Evolutionary conservation across 2,888 invertebrate genomes (phyloP).

Genomic region (Alentia gelatinosa): DNA sequence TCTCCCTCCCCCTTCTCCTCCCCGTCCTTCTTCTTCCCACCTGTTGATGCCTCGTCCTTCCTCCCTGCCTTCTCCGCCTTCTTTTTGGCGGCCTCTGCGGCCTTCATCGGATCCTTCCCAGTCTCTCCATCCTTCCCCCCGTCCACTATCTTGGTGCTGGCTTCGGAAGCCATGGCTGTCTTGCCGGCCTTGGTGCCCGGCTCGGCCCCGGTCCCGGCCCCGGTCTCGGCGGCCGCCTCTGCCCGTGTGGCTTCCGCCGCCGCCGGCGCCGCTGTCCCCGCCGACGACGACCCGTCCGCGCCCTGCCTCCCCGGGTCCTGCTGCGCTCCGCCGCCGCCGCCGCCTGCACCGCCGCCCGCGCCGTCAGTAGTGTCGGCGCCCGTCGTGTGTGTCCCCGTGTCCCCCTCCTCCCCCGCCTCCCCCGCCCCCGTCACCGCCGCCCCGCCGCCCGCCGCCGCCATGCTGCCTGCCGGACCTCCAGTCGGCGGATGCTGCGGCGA

Average conservation of each 20-base stretch:
- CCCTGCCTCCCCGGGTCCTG: neutral
- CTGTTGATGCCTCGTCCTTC: neutral
- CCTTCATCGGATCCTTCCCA: too few relatives aligned
- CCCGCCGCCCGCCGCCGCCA: too few relatives aligned
- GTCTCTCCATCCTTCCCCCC: neutral
- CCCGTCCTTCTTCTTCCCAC: neutral
- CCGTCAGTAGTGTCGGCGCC: neutral
- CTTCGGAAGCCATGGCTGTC: neutral
- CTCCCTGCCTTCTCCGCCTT: neutral
- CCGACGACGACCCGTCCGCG: neutral
- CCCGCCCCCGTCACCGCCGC: neutral
- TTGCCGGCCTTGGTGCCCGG: neutral
- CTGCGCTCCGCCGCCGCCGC: neutral
- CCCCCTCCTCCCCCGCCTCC: neutral
- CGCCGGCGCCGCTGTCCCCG: neutral
- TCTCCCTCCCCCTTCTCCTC: neutral
- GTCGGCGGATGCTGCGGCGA: neutral
- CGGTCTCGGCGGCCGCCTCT: neutral
- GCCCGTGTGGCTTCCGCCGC: neutral
- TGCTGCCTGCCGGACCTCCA: neutral
- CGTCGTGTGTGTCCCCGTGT: neutral
- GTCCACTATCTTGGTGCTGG: neutral
- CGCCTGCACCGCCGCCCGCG: neutral
- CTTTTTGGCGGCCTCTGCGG: neutral
- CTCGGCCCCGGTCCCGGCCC: neutral